These are phyloP conservation scores for Nephrotoma guestfalica DNA, from an alignment of 2,888 invertebrate genomes.

Conservation along the genomic window DNA sequence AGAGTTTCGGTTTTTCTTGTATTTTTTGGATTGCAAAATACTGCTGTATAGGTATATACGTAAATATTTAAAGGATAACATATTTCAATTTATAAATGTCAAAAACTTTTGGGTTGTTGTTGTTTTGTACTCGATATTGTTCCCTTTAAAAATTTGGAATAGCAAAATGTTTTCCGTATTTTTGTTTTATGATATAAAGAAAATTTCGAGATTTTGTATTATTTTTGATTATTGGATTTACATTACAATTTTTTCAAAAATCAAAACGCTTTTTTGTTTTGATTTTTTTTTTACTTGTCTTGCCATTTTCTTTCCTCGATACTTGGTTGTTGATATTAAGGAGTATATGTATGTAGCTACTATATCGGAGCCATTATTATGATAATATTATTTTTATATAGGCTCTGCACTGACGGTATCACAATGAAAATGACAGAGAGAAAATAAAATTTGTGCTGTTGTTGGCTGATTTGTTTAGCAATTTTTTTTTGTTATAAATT, in stretches of 20 bases:
- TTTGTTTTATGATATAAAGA: neutral
- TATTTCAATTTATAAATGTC: neutral
- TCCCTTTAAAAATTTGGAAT: neutral
- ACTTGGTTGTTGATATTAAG: neutral
- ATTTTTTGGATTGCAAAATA: neutral
- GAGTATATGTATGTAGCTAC: neutral
- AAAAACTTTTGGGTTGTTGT: neutral
- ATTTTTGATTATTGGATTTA: neutral
- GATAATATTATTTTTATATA: neutral
- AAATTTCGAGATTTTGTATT: neutral
- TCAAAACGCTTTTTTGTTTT: neutral
- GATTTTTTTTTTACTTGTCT: neutral
- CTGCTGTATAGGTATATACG: neutral
- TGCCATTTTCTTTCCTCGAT: neutral
- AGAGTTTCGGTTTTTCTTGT: no score
- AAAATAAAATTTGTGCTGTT: neutral
- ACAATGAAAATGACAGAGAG: neutral
- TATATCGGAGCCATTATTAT: neutral
- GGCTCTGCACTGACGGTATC: neutral
- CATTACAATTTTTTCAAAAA: neutral
- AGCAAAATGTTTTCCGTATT: neutral
- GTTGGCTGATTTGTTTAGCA: no score
- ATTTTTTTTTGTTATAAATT: neutral
- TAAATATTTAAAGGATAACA: neutral
- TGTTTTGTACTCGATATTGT: neutral